Conservation (phyloP, 2,113 vertebrate genomes). For the Esox niger region DNA sequence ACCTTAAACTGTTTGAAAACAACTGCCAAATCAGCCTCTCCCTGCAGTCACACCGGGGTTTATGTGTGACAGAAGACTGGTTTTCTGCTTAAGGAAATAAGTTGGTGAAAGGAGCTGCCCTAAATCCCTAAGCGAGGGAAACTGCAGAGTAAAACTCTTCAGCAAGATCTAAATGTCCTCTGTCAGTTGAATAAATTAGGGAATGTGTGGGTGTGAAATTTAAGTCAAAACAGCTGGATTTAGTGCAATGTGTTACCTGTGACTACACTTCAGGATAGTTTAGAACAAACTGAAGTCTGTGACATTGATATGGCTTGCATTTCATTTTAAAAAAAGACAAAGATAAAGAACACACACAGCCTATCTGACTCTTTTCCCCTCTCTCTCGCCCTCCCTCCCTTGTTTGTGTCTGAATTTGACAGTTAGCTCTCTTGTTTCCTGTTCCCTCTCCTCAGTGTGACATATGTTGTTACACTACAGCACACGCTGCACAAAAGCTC, state of each 20-base stretch:
- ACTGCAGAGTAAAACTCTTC: conserved; percentile 36
- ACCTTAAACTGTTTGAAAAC: conserved; percentile 9
- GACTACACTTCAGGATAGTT: conserved; percentile 32
- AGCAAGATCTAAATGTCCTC: conserved; percentile 30
- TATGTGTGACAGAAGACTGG: conserved; percentile 30
- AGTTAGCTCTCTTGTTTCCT: conserved; percentile 26
- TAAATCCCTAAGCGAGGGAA: conserved; percentile 29
- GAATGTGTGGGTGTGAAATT: conserved; percentile 44
- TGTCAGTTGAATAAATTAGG: conserved; percentile 48
- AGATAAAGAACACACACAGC: neutral
- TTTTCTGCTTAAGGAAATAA: conserved; percentile 37
- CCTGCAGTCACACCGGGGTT: conserved; percentile 19
- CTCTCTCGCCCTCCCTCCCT: neutral
- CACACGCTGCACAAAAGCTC: conserved; percentile 46
- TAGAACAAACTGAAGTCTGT: conserved; percentile 38
- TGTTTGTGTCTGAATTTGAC: conserved; percentile 23
- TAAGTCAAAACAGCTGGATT: conserved; percentile 41
- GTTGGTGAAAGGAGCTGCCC: conserved; percentile 40
- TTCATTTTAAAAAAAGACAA: conserved; percentile 16
- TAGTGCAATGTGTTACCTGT: conserved; percentile 39
- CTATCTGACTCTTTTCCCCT: neutral
- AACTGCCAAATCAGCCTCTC: conserved; percentile 5
- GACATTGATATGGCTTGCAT: conserved; percentile 36
- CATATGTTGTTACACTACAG: conserved; percentile 53
- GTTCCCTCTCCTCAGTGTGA: conserved; percentile 43